Evolutionary conservation across 1,140 invertebrate genomes (phyloP).

Genomic region (Amyelois transitella): DNA sequence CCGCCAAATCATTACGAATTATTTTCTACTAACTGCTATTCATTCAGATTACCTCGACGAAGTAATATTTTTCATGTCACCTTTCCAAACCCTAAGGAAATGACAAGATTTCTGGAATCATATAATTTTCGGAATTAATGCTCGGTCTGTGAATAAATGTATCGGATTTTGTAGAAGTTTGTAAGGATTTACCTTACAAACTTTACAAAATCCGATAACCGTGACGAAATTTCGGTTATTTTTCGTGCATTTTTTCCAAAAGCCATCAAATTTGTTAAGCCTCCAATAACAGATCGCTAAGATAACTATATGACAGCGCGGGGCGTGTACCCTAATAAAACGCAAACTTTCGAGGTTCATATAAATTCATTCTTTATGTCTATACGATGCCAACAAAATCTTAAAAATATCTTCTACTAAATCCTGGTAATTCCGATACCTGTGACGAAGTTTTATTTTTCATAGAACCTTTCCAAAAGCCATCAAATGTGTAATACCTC

Average conservation of each 20-base stretch:
- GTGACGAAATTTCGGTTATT: not conserved
- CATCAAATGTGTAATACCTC: not conserved
- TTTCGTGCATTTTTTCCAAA: not conserved
- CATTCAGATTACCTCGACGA: too few relatives aligned
- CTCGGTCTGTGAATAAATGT: too few relatives aligned
- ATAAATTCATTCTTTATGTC: too few relatives aligned
- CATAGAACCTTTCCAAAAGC: slow-evolving; percentile 1
- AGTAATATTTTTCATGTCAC: too few relatives aligned
- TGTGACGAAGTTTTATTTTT: not conserved
- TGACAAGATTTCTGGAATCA: too few relatives aligned
- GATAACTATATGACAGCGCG: slow-evolving; percentile 39
- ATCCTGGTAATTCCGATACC: not conserved
- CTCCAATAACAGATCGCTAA: slow-evolving; percentile 27
- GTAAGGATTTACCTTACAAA: too few relatives aligned
- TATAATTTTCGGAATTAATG: too few relatives aligned
- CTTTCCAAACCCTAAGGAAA: too few relatives aligned
- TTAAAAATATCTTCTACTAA: not conserved
- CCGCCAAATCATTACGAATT: not conserved
- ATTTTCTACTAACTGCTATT: not conserved
- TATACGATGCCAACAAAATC: not conserved
- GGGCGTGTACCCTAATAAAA: too few relatives aligned
- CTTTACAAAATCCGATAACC: not conserved
- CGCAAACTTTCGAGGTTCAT: too few relatives aligned
- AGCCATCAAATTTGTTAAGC: not conserved
- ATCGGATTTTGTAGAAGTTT: too few relatives aligned